Evolutionary conservation across 2,797 vertebrate species (phyloP), one percentile per base, ranked within the genome.

Genomic region (Amphiprion clarkii): DNA sequence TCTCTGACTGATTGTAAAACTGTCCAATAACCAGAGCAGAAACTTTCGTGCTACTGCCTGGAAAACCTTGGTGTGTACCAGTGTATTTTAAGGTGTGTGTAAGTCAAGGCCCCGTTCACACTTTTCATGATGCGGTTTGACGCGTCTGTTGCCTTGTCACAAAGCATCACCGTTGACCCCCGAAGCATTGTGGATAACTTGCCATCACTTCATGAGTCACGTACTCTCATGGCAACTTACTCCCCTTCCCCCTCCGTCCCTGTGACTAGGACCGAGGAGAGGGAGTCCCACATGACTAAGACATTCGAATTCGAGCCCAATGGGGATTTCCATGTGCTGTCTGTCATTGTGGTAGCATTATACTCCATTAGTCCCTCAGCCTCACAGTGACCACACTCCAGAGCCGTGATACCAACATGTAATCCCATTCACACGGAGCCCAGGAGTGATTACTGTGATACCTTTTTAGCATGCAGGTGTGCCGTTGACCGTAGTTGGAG

Each of bases 91-190:
- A 67, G 63, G 70, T 79, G 67, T 76, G 23, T 79, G 53, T 16
- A 19, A 58, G 46, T 61, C 55, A 31, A 62, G 12, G 39, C 39
- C 31, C 44, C 58, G 40, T 83, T 73, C 75, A 81, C 83, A 84
- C 71, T 84, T 83, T 51, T 62, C 64, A 63, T 72, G 71, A 87
- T 83, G 64, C 21, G 11, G 51, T 71, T 67, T 84, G 83, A 85
- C 83, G 82, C 4, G 2, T 83, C 84, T 67, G 65, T 92, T 88
- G 72, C 78, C 79, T 81, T 90, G 87, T 88, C 81, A 89, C 81
- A 64, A 72, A 78, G 78, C 85, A 72, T 90, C 81, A 82, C 61
- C 31, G 36, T 7, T 82, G 78, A 86, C 82, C 87, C 81, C 77
- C 17, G 73, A 74, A 84, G 72, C 71, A 65, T 64, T 71, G 71